Conservation (phyloP, 2,888 invertebrate genomes). For the Eupithecia subfuscata region DNA sequence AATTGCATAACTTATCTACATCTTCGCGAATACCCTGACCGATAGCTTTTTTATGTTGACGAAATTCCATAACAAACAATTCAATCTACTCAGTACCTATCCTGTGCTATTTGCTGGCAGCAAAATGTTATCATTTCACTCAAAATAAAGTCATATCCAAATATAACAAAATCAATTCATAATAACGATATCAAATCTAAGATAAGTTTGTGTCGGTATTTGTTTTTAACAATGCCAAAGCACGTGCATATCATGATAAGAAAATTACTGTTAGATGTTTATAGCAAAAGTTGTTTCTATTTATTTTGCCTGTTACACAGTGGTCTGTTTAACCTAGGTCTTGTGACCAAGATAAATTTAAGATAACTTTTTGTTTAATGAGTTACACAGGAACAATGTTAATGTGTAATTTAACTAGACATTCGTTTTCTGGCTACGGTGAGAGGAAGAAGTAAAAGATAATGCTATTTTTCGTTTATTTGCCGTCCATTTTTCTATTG, state of each 20-base stretch:
- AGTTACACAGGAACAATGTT: slow-evolving; percentile 33
- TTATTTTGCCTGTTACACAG: background rate
- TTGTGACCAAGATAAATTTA: slow-evolving; percentile 55
- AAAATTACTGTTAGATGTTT: background rate
- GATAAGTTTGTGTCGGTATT: background rate
- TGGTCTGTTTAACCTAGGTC: slow-evolving; percentile 46
- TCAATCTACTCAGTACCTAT: too few relatives aligned
- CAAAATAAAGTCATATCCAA: background rate
- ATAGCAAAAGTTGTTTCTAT: background rate
- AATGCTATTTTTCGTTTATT: slow-evolving; percentile 66
- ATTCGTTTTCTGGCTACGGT: slow-evolving; percentile 48
- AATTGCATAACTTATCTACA: too few relatives aligned
- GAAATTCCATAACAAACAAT: too few relatives aligned
- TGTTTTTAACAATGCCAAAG: slow-evolving; percentile 7
- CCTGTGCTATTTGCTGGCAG: background rate
- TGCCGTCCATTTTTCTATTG: slow-evolving; percentile 63
- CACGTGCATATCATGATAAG: slow-evolving; percentile 5
- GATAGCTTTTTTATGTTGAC: too few relatives aligned
- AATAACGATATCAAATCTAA: background rate
- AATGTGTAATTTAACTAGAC: slow-evolving; percentile 33
- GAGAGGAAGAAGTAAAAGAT: slow-evolving; percentile 46
- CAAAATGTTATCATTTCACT: background rate
- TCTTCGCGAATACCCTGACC: too few relatives aligned
- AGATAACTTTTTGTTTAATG: slow-evolving; percentile 40
- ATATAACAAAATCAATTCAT: slow-evolving; percentile 4